Conservation (phyloP, 1,140 invertebrate genomes). For the Orchesella cincta region DNA sequence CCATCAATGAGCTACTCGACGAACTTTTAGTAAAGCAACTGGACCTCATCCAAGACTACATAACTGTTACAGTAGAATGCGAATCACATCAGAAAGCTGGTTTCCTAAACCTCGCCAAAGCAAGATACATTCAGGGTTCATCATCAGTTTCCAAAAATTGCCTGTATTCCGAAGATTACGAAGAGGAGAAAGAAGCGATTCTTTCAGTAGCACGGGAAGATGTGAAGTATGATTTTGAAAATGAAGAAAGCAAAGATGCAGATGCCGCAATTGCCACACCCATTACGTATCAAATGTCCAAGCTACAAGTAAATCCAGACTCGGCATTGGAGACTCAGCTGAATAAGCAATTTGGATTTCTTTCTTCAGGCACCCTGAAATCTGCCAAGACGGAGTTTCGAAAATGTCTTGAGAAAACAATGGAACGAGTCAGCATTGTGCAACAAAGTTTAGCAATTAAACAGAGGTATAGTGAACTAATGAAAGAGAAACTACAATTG, state of each 20-base stretch:
- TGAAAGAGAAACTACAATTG: too few relatives aligned
- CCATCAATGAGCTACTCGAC: slow-evolving; percentile 59
- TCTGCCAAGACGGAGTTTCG: background rate
- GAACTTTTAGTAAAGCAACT: slow-evolving; percentile 64
- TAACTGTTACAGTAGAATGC: slow-evolving; percentile 64
- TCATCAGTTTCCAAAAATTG: slow-evolving; percentile 66
- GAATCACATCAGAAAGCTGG: slow-evolving; percentile 67
- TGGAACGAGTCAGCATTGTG: background rate
- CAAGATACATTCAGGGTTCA: slow-evolving; percentile 71
- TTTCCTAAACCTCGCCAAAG: slow-evolving; percentile 67
- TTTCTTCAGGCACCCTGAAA: background rate
- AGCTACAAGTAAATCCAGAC: background rate
- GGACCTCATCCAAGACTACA: slow-evolving; percentile 69
- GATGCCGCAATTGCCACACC: too few relatives aligned
- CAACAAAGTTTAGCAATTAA: background rate
- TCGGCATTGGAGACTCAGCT: background rate
- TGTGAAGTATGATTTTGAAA: background rate
- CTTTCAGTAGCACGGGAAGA: background rate
- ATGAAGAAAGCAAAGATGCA: background rate
- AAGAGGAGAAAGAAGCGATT: background rate
- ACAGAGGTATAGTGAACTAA: background rate
- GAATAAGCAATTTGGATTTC: slow-evolving; percentile 1
- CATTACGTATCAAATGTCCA: background rate
- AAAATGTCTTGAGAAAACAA: slow-evolving; percentile 6
- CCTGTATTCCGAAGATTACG: slow-evolving; percentile 59